Evolutionary conservation across 1,140 invertebrate species (phyloP).

Genomic region (Nasonia vitripennis): DNA sequence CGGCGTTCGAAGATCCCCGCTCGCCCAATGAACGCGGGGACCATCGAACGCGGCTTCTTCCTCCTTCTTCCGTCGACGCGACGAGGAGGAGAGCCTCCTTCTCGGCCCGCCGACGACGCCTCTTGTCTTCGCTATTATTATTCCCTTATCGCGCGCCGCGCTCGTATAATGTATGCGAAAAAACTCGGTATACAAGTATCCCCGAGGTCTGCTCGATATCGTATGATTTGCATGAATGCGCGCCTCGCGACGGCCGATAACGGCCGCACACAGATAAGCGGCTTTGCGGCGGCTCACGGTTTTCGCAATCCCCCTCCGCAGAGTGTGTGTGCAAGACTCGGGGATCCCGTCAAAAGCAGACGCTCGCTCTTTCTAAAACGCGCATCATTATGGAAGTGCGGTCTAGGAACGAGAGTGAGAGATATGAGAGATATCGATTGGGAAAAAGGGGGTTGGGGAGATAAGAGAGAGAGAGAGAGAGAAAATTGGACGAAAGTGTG

Average conservation of each 20-base stretch:
- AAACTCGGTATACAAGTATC: slow-evolving; percentile 34
- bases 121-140: neutral
- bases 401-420: too few species aligned
- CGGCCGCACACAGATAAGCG: neutral
- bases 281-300: neutral
- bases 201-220: neutral
- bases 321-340: too few species aligned
- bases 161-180: neutral
- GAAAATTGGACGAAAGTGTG: neutral
- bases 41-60: neutral
- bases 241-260: neutral
- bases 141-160: neutral
- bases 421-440: slow-evolving; percentile 10
- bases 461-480: neutral
- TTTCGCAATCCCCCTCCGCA: too few species aligned
- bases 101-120: neutral
- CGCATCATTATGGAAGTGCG: neutral
- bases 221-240: neutral
- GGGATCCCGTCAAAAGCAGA: too few species aligned
- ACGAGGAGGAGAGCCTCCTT: neutral
- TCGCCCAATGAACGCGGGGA: neutral
- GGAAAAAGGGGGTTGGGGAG: neutral
- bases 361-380: too few species aligned
- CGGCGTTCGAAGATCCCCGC: neutral
- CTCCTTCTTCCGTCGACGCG: neutral